These are phyloP conservation scores for Tubulanus polymorphus DNA, from an alignment of 2,888 invertebrate species.

Conservation along the genomic window DNA sequence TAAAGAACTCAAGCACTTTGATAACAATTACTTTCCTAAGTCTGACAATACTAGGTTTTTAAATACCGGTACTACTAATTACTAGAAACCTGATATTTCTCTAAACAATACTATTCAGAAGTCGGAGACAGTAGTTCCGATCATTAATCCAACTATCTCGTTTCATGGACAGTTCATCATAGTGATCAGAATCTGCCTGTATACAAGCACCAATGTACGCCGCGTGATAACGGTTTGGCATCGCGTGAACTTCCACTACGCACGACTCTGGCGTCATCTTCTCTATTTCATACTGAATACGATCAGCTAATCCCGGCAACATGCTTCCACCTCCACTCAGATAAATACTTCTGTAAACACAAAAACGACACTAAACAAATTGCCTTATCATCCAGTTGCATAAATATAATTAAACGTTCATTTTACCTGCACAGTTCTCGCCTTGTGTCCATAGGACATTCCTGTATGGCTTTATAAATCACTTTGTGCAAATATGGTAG, in stretches of 20 bases:
- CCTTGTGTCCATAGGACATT: conserved; percentile 61
- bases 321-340: conserved; percentile 59
- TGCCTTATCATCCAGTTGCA: too few relatives aligned
- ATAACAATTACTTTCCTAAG: too few relatives aligned
- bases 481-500: conserved; percentile 59
- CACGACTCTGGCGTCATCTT: conserved; percentile 58
- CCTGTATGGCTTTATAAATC: conserved; percentile 58
- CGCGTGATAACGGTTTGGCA: conserved; percentile 60
- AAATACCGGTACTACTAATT: too few relatives aligned
- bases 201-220: conserved; percentile 61
- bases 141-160: conserved; percentile 49
- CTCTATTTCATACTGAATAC: conserved; percentile 58
- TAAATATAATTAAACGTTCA: not conserved
- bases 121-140: too few relatives aligned
- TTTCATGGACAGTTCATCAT: conserved; percentile 49
- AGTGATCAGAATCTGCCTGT: conserved; percentile 53
- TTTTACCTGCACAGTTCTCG: conserved; percentile 56
- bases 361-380: not conserved
- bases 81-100: too few relatives aligned
- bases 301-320: conserved; percentile 59
- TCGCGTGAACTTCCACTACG: conserved; percentile 58
- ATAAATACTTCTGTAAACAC: conserved; percentile 57
- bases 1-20: too few relatives aligned
- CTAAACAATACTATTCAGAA: too few relatives aligned
- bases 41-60: too few relatives aligned